These are phyloP conservation scores for Micoletzkya japonica DNA, from an alignment of 2,888 invertebrate genomes.

Conservation along the genomic window DNA sequence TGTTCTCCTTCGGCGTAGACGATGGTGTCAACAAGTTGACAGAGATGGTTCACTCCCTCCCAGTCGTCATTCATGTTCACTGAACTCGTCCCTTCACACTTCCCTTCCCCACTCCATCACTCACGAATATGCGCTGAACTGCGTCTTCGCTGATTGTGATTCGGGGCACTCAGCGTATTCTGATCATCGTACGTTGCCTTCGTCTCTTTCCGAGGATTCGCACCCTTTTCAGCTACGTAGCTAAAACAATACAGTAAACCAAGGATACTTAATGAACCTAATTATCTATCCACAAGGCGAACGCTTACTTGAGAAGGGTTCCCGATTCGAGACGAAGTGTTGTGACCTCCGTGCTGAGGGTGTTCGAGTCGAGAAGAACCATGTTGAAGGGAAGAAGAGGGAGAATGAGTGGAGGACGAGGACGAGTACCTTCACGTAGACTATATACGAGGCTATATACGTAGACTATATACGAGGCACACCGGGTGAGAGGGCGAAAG, in stretches of 20 bases:
- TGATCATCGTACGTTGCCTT: slow-evolving; percentile 7
- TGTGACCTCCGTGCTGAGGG: slow-evolving; percentile 13
- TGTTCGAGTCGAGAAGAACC: slow-evolving; percentile 4
- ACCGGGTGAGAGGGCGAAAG: neutral
- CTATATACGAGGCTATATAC: no score
- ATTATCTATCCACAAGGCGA: slow-evolving; percentile 16
- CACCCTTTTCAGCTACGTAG: slow-evolving; percentile 16
- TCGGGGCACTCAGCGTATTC: neutral
- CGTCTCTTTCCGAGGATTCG: slow-evolving; percentile 26
- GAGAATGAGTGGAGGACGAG: no score
- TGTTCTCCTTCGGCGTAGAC: slow-evolving; percentile 55
- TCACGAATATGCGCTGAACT: slow-evolving; percentile 11
- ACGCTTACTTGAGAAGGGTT: slow-evolving; percentile 40
- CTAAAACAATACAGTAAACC: neutral
- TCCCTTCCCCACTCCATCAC: neutral
- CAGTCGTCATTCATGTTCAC: slow-evolving; percentile 43
- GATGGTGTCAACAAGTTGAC: slow-evolving; percentile 52
- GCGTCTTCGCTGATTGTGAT: neutral
- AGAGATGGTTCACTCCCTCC: slow-evolving; percentile 56
- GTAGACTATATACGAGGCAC: no score
- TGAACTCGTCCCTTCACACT: neutral
- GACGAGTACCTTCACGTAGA: no score
- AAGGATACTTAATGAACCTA: neutral
- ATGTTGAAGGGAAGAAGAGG: slow-evolving; percentile 9
- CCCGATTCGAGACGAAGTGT: slow-evolving; percentile 45